phyloP scores from a whole-genome alignment of 2,113 vertebrate species.

The Crocuta crocuta region DNA sequence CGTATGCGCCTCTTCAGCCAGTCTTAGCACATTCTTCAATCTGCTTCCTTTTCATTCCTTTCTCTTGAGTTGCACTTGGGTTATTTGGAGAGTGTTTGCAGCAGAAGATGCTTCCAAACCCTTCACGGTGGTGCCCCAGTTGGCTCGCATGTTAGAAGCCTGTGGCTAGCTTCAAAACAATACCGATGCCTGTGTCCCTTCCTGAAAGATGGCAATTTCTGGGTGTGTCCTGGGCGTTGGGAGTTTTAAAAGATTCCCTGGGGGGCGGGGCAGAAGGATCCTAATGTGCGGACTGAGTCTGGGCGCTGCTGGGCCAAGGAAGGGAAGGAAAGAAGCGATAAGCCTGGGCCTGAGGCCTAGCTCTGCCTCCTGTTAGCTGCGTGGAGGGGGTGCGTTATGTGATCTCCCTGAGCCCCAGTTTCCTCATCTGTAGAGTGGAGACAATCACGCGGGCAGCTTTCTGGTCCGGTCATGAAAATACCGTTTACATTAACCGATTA shows the following conservation, averaged over 20 bases:
- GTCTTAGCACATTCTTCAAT: neutral
- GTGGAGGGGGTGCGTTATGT: neutral
- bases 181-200: neutral
- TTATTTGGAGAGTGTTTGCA: neutral
- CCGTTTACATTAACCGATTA: too few species aligned
- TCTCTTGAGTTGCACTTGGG: neutral
- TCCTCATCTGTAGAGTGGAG: neutral
- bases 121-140: fast-evolving
- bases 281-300: neutral
- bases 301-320: neutral
- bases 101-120: neutral
- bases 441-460: neutral
- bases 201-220: neutral
- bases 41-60: neutral
- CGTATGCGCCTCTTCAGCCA: neutral
- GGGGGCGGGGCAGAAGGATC: neutral
- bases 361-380: neutral
- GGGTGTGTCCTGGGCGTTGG: neutral
- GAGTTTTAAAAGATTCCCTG: neutral
- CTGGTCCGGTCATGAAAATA: neutral
- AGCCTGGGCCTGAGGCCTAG: neutral
- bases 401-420: fast-evolving
- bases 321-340: neutral
- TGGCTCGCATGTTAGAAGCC: neutral
- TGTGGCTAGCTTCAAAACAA: neutral